A percentile compares a stretch with the other conserved stretches of the same genome.
Conservation (phyloP, 2,888 invertebrate genomes). For the Oxyteleia sp. region DNA sequence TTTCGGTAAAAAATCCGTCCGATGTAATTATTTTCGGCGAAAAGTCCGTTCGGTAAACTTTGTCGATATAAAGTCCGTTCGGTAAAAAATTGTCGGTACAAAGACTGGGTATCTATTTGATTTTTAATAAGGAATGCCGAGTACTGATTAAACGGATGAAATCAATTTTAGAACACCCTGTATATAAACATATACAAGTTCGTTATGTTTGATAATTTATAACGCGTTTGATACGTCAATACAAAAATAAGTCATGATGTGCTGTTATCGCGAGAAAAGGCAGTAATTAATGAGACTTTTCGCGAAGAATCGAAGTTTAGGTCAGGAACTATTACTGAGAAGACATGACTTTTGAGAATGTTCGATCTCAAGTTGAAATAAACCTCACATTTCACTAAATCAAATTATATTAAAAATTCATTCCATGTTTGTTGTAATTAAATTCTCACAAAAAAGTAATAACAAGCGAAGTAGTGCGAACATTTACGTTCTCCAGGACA, state of each 20-base stretch:
- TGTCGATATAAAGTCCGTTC: too few species aligned
- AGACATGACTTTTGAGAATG: neutral
- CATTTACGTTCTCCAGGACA: neutral
- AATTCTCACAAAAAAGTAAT: neutral
- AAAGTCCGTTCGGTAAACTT: too few species aligned
- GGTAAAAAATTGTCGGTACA: too few species aligned
- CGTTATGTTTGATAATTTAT: conserved; percentile 48
- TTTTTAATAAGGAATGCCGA: too few species aligned
- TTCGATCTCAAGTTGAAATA: neutral
- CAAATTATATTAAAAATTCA: too few species aligned
- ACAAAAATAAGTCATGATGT: conserved; percentile 38
- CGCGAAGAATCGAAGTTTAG: conserved; percentile 33
- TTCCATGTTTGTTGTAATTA: too few species aligned
- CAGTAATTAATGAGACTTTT: conserved; percentile 32
- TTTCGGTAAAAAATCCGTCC: too few species aligned
- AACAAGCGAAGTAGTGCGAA: neutral
- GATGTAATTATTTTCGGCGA: too few species aligned
- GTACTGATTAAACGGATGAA: neutral
- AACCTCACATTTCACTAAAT: too few species aligned
- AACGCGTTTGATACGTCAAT: conserved; percentile 35
- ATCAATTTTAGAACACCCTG: conserved; percentile 15
- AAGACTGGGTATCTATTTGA: too few species aligned
- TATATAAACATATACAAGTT: conserved; percentile 31
- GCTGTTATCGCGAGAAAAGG: conserved; percentile 42
- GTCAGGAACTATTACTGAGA: conserved; percentile 43